A percentile compares a stretch with the other conserved stretches of the same genome.
phyloP scores from a whole-genome alignment of 2,113 vertebrate species.

The Muntiacus reevesi region DNA sequence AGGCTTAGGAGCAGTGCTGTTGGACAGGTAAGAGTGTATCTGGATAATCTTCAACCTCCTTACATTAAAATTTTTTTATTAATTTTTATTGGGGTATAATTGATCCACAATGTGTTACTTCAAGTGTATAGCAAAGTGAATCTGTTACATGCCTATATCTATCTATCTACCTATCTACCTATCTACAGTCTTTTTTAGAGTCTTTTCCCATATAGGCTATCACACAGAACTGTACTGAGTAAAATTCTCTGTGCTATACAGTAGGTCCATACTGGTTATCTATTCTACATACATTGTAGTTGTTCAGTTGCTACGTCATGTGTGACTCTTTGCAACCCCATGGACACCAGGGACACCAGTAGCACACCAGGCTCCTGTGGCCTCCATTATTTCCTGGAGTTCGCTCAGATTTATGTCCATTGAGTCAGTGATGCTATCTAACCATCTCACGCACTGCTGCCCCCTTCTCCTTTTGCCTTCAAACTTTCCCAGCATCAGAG shows the following conservation, averaged over 20 bases:
- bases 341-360: not conserved
- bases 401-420: not conserved
- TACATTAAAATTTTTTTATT: not conserved
- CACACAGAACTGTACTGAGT: not conserved
- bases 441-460: not conserved
- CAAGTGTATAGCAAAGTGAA: not conserved
- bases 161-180: not conserved
- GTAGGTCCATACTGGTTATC: not conserved
- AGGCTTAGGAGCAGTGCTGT: not conserved
- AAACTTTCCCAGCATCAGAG: not conserved
- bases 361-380: not conserved
- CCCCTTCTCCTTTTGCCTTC: not conserved
- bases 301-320: not conserved
- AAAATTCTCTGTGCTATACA: not conserved
- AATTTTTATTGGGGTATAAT: not conserved
- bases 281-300: not conserved
- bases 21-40: not conserved
- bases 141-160: not conserved
- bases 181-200: not conserved
- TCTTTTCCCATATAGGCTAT: not conserved
- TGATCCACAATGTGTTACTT: not conserved
- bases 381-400: not conserved
- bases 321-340: not conserved
- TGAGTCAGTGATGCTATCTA: not conserved
- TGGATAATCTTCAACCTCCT: not conserved